Conservation (phyloP, 2,888 invertebrate genomes). For the Teleiodes luculella region DNA sequence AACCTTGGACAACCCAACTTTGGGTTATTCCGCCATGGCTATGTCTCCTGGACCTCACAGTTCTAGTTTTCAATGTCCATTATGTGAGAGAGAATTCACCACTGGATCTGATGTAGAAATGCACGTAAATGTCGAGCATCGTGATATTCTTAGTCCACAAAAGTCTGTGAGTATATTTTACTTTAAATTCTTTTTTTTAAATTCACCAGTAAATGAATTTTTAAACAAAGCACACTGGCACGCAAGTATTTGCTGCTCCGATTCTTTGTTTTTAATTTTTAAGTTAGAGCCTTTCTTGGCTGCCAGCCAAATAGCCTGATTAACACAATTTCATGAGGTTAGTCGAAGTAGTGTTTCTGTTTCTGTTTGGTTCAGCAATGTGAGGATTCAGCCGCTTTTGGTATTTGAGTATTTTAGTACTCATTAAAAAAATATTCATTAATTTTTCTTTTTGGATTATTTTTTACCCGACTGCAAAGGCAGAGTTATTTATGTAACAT, state of each 20-base stretch:
- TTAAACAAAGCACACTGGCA: no score
- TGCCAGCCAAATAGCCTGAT: neutral
- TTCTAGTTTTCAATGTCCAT: slow-evolving; percentile 84
- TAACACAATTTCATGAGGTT: neutral
- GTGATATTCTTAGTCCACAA: slow-evolving; percentile 86
- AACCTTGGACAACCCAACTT: slow-evolving; percentile 44
- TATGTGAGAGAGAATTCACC: slow-evolving; percentile 85
- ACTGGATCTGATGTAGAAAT: slow-evolving; percentile 88
- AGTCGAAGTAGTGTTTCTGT: no score
- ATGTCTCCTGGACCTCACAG: slow-evolving; percentile 68
- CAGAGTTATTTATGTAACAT: no score
- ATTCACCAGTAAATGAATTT: neutral
- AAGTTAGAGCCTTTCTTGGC: neutral
- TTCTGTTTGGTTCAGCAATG: no score
- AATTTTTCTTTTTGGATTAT: no score
- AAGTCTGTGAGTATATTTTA: slow-evolving; percentile 49
- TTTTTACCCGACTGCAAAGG: no score
- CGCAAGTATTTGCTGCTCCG: no score
- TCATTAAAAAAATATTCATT: no score
- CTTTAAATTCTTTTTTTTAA: neutral
- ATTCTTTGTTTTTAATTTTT: neutral
- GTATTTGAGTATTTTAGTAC: no score
- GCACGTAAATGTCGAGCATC: slow-evolving; percentile 91
- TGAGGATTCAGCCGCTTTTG: no score
- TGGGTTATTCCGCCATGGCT: slow-evolving; percentile 60